Percentiles rank a stretch among this genome's conserved stretches.
phyloP scores from a whole-genome alignment of 2,113 vertebrate species.

The Oncorhynchus nerka region DNA sequence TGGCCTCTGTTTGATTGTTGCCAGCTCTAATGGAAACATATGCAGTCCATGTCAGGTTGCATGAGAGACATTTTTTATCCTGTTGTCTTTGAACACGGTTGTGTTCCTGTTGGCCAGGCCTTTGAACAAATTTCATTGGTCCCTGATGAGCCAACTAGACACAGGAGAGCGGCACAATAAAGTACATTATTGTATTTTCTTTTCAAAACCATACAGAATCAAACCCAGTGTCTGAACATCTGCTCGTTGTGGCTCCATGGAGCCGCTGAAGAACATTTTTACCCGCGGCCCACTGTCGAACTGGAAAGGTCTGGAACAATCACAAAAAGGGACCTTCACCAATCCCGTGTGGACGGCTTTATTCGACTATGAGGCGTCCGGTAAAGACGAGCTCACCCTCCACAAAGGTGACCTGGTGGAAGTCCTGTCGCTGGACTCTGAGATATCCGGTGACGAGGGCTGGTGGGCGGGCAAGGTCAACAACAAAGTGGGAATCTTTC shows the following conservation, averaged over 20 bases:
- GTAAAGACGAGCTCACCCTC: constrained; percentile 84
- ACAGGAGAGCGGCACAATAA: constrained; percentile 69
- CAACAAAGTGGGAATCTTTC: constrained; percentile 88
- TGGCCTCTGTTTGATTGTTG: constrained; percentile 9
- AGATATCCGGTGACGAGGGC: constrained; percentile 87
- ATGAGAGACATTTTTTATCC: constrained; percentile 36
- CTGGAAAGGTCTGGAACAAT: constrained; percentile 78
- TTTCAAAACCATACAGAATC: constrained; percentile 57
- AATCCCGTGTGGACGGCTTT: constrained; percentile 87
- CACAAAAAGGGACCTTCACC: constrained; percentile 74
- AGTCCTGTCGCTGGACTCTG: constrained; percentile 84
- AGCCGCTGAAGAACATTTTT: constrained; percentile 86
- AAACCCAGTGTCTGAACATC: constrained; percentile 49
- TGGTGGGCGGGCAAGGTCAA: constrained; percentile 92
- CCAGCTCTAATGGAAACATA: constrained; percentile 23
- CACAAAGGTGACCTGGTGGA: constrained; percentile 86
- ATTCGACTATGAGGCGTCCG: constrained; percentile 85
- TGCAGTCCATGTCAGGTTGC: constrained; percentile 28
- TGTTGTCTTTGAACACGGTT: constrained; percentile 28
- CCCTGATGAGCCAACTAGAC: constrained; percentile 71
- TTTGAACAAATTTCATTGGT: constrained; percentile 57
- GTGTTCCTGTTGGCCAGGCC: constrained; percentile 45
- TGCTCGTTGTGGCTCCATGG: constrained; percentile 70
- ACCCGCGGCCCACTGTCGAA: constrained; percentile 76
- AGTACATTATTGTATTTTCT: constrained; percentile 73